These are phyloP conservation scores for Halesus radiatus DNA, from an alignment of 1,140 invertebrate species.

Conservation along the genomic window DNA sequence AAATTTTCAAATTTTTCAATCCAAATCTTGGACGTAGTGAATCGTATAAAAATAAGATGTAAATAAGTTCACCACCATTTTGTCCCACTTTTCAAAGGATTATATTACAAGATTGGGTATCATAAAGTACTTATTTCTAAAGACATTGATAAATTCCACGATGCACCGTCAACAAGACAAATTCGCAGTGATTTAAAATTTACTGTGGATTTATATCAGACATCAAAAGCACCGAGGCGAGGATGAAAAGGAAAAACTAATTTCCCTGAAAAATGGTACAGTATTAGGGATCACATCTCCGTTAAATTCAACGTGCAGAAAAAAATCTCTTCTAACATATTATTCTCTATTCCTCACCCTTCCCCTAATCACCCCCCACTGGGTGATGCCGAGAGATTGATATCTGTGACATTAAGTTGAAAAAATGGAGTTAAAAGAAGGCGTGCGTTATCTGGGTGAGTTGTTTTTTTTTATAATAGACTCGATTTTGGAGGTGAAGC, in stretches of 20 bases:
- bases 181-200: constrained; percentile 34
- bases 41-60: too few relatives aligned
- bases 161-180: constrained; percentile 13
- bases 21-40: too few relatives aligned
- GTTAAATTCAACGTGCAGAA: constrained; percentile 49
- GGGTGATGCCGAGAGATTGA: constrained; percentile 26
- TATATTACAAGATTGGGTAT: too few relatives aligned
- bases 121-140: background rate
- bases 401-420: constrained; percentile 34
- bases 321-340: constrained; percentile 45
- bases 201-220: constrained; percentile 27
- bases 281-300: constrained; percentile 52
- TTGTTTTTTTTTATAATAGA: too few relatives aligned
- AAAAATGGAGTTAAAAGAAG: constrained; percentile 28
- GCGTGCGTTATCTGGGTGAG: constrained; percentile 15
- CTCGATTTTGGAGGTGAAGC: too few relatives aligned
- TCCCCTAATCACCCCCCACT: constrained; percentile 3
- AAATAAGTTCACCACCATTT: too few relatives aligned
- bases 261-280: constrained; percentile 54
- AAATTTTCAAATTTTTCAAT: too few relatives aligned
- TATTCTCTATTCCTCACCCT: constrained; percentile 11
- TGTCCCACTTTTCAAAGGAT: too few relatives aligned
- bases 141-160: constrained; percentile 8
- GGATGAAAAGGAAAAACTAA: constrained; percentile 47
- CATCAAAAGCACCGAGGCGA: constrained; percentile 16